Conservation (phyloP, 1,140 invertebrate genomes). For the Lepidotrigona ventralis region DNA sequence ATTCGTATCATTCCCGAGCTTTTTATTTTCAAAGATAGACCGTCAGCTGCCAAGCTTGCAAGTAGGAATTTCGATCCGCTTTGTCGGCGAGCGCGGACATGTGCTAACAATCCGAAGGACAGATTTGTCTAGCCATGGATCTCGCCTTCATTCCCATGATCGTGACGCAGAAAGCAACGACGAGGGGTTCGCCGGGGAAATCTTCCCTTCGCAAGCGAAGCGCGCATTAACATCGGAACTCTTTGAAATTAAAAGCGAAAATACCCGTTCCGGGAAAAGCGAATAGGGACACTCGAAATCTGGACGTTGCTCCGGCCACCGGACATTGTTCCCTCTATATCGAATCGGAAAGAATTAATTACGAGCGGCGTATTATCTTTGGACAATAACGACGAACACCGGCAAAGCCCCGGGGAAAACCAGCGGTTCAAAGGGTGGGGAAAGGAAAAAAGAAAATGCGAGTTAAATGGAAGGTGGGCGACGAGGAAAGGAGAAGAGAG, state of each 20-base stretch:
- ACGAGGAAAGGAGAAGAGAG: slow-evolving; percentile 1
- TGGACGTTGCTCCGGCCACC: neutral
- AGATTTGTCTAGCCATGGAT: slow-evolving; percentile 74
- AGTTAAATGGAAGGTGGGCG: slow-evolving; percentile 6
- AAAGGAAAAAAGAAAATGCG: neutral
- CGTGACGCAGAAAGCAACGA: slow-evolving; percentile 24
- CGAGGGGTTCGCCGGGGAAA: slow-evolving; percentile 15
- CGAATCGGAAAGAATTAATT: slow-evolving; percentile 35
- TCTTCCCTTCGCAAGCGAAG: slow-evolving; percentile 24
- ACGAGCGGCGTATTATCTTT: slow-evolving; percentile 30
- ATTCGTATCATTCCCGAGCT: neutral
- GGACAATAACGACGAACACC: slow-evolving; percentile 30
- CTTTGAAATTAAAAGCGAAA: slow-evolving; percentile 3
- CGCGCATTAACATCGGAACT: slow-evolving; percentile 40
- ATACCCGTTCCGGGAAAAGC: neutral
- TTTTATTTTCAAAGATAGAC: slow-evolving; percentile 33
- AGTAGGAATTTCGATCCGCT: slow-evolving; percentile 71
- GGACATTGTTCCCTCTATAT: neutral
- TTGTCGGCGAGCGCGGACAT: slow-evolving; percentile 77
- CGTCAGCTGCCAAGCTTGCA: slow-evolving; percentile 53
- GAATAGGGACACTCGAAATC: neutral
- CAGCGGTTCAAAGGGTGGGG: neutral
- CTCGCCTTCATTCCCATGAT: slow-evolving; percentile 57
- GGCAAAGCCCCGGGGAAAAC: neutral
- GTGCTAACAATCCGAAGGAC: slow-evolving; percentile 78